Evolutionary conservation across 2,797 vertebrate species (phyloP).

Genomic region (Siniperca scherzeri): DNA sequence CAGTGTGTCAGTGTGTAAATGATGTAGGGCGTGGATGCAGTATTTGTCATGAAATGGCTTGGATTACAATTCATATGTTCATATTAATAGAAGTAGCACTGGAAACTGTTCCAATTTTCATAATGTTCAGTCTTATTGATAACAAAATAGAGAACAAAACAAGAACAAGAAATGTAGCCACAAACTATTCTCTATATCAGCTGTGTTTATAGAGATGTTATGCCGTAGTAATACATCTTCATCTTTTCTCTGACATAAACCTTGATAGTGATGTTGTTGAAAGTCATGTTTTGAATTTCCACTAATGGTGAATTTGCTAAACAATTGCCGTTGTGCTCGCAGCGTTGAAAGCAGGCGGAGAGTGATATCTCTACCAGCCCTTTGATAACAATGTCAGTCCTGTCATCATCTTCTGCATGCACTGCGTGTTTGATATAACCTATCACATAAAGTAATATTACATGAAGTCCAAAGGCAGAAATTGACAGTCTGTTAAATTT

Average conservation of each 20-base stretch:
- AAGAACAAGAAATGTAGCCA: neutral
- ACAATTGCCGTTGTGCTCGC: slow-evolving; percentile 21
- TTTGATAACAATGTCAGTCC: slow-evolving; percentile 53
- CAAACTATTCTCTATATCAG: neutral
- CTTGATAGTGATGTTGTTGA: neutral
- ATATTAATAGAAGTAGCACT: neutral
- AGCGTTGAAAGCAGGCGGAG: slow-evolving; percentile 14
- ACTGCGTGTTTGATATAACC: slow-evolving; percentile 12
- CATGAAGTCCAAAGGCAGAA: slow-evolving; percentile 30
- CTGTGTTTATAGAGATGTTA: neutral
- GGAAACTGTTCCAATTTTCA: neutral
- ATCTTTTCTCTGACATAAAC: neutral
- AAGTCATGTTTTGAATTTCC: slow-evolving; percentile 1
- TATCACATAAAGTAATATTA: slow-evolving; percentile 28
- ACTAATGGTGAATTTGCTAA: neutral
- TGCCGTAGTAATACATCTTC: neutral
- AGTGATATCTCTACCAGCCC: slow-evolving; percentile 61
- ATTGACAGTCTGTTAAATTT: slow-evolving; percentile 45
- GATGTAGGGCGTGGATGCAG: neutral
- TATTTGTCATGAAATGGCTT: slow-evolving; percentile 7
- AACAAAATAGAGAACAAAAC: slow-evolving; percentile 1
- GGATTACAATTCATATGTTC: neutral
- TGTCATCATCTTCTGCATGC: slow-evolving; percentile 22
- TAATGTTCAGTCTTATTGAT: neutral
- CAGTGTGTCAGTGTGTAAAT: slow-evolving; percentile 2